These are phyloP conservation scores for Apotomis betuletana DNA, from an alignment of 2,888 invertebrate genomes.

Conservation along the genomic window DNA sequence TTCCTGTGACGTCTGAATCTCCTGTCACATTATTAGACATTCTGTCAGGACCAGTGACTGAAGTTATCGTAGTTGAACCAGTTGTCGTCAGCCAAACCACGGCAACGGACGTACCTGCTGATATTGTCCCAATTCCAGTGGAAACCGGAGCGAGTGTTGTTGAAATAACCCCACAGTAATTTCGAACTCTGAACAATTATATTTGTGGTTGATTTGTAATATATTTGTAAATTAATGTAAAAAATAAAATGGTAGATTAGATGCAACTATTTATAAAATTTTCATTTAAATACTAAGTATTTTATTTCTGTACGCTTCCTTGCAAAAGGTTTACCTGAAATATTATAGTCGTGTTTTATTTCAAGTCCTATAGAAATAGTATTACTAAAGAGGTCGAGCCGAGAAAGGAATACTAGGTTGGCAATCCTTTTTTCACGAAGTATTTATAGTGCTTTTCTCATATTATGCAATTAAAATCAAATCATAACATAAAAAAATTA, in stretches of 20 bases:
- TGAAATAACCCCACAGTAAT: conserved; percentile 64
- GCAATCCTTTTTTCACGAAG: too few relatives aligned
- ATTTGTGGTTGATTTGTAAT: conserved; percentile 22
- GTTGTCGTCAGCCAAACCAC: conserved; percentile 20
- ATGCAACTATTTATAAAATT: conserved; percentile 36
- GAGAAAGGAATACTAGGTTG: too few relatives aligned
- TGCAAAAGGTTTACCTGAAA: neutral
- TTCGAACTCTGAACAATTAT: neutral
- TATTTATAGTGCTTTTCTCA: too few relatives aligned
- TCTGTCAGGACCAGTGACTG: conserved; percentile 28
- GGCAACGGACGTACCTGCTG: conserved; percentile 42
- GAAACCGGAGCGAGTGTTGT: conserved; percentile 68
- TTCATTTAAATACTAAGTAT: conserved; percentile 21
- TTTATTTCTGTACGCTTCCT: conserved; percentile 21
- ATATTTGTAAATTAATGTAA: conserved; percentile 20
- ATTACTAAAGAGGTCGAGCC: too few relatives aligned
- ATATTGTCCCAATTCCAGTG: conserved; percentile 51
- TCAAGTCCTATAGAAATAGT: too few relatives aligned
- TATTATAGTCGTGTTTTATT: too few relatives aligned
- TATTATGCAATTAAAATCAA: too few relatives aligned
- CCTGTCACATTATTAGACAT: conserved; percentile 35
- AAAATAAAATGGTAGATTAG: conserved; percentile 34
- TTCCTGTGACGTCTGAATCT: conserved; percentile 17
- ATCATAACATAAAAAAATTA: too few relatives aligned
- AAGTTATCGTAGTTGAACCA: conserved; percentile 19